These are phyloP conservation scores for Alfaro cultratus DNA, from an alignment of 2,797 vertebrate species.

Conservation along the genomic window DNA sequence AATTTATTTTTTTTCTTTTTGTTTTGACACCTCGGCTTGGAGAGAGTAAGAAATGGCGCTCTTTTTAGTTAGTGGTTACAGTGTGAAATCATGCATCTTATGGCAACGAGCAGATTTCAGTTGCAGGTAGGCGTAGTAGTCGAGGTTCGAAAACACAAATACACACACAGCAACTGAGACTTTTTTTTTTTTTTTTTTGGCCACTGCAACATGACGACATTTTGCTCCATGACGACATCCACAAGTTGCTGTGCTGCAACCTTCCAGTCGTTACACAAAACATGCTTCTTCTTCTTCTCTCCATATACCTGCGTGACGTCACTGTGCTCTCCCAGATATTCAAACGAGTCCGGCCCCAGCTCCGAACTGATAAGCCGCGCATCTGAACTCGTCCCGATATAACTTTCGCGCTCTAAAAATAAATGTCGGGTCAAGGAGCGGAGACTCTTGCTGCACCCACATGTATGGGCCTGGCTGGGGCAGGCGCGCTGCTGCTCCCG, in stretches of 20 bases:
- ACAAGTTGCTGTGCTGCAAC: neutral
- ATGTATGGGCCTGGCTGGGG: constrained; percentile 62
- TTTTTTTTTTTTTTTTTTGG: neutral
- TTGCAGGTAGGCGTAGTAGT: constrained; percentile 70
- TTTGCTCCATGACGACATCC: neutral
- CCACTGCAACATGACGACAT: neutral
- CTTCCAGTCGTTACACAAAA: neutral
- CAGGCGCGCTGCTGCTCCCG: constrained; percentile 50
- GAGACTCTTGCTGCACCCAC: constrained; percentile 63
- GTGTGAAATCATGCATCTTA: constrained; percentile 71
- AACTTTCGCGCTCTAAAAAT: constrained; percentile 76
- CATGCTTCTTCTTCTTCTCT: neutral
- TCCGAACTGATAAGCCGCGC: constrained; percentile 66
- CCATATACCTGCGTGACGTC: neutral
- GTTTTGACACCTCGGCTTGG: constrained; percentile 65
- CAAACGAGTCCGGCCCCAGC: constrained; percentile 37
- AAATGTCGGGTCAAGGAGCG: constrained; percentile 70
- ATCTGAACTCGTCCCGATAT: constrained; percentile 73
- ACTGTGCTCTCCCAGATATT: constrained; percentile 35
- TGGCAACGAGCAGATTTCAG: constrained; percentile 55
- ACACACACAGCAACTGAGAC: constrained; percentile 52
- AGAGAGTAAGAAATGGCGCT: constrained; percentile 68
- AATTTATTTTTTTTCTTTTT: constrained; percentile 36
- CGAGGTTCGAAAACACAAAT: constrained; percentile 46
- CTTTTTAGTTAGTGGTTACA: constrained; percentile 71